Evolutionary conservation across 2,113 vertebrate genomes (phyloP).

Genomic region (Paradisaea rubra): DNA sequence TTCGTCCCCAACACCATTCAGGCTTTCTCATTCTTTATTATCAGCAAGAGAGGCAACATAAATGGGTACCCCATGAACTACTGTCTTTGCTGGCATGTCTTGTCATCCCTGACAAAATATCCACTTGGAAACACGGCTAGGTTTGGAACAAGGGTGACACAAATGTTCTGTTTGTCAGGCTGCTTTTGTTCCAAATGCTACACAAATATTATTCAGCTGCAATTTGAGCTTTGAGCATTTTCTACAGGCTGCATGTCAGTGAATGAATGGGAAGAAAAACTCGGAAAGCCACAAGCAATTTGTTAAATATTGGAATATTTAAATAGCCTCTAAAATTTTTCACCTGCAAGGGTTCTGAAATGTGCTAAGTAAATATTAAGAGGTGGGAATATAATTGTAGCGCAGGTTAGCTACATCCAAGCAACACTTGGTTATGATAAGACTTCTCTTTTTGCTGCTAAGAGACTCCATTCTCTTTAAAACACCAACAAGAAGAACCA

Average conservation of each 20-base stretch:
- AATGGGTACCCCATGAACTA: background rate
- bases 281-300: background rate
- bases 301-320: conserved; percentile 34
- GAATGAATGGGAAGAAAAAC: background rate
- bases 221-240: background rate
- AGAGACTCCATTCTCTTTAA: conserved; percentile 68
- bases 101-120: background rate
- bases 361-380: background rate
- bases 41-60: background rate
- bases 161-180: background rate
- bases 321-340: conserved; percentile 26
- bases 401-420: conserved; percentile 18
- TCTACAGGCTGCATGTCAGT: background rate
- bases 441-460: conserved; percentile 48
- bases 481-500: conserved; percentile 73
- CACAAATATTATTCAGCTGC: conserved; percentile 21
- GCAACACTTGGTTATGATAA: conserved; percentile 23
- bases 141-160: background rate
- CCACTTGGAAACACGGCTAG: background rate
- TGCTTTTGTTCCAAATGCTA: conserved; percentile 29
- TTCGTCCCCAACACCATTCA: background rate
- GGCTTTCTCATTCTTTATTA: background rate
- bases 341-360: background rate
- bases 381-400: background rate
- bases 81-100: background rate